Evolutionary conservation across 2,113 vertebrate genomes (phyloP).

Genomic region (Psephotus haematonotus): DNA sequence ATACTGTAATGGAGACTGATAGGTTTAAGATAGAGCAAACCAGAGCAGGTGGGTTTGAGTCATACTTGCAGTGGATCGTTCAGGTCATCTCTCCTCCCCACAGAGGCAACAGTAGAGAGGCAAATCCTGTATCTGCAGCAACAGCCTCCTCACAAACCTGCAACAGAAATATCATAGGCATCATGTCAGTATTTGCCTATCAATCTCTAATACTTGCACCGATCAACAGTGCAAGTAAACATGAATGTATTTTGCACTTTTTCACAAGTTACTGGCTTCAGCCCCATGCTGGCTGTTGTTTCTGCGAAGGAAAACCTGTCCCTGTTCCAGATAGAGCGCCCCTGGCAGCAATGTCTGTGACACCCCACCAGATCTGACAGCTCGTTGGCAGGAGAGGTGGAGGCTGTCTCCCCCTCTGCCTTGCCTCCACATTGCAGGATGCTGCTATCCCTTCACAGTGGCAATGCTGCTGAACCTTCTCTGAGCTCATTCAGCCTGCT

Average conservation of each 20-base stretch:
- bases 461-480: background rate
- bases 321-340: background rate
- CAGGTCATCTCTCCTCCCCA: background rate
- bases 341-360: background rate
- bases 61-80: background rate
- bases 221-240: background rate
- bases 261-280: background rate
- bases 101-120: background rate
- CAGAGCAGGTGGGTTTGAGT: background rate
- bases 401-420: background rate
- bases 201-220: background rate
- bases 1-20: background rate
- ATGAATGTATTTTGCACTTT: background rate
- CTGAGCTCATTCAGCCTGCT: background rate
- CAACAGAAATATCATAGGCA: accelerated
- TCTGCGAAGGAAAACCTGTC: background rate
- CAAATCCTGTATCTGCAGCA: background rate
- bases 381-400: background rate
- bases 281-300: background rate
- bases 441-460: background rate
- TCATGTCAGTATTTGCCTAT: background rate
- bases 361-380: background rate
- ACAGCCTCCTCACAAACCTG: background rate
- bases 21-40: background rate
- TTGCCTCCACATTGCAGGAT: background rate